Conservation (phyloP, 2,113 vertebrate genomes). For the Monopterus albus region DNA sequence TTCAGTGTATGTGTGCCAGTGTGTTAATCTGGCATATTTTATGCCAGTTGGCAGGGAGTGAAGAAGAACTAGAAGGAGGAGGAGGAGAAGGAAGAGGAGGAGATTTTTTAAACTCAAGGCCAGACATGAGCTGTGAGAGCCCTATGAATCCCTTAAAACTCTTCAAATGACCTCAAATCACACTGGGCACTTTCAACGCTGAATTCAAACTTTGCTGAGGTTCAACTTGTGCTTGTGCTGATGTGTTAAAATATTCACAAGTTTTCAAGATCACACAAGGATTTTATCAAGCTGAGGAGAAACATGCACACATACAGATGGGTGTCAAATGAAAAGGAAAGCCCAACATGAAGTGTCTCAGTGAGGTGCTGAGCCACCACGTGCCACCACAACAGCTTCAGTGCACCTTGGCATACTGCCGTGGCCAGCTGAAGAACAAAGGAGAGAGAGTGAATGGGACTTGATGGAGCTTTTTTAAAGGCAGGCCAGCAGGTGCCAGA, state of each 20-base stretch:
- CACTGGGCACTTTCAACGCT: background rate
- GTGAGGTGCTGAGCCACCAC: too few species aligned
- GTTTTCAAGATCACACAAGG: background rate
- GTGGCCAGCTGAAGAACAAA: too few species aligned
- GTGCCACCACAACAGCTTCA: too few species aligned
- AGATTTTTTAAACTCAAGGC: slow-evolving; percentile 28
- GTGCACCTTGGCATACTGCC: too few species aligned
- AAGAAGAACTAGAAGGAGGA: slow-evolving; percentile 10
- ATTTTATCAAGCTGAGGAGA: background rate
- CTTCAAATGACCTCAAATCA: slow-evolving; percentile 22
- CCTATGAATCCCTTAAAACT: slow-evolving; percentile 37
- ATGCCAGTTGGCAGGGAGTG: slow-evolving; percentile 42
- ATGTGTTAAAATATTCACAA: background rate
- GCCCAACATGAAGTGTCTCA: too few species aligned
- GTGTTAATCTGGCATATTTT: slow-evolving; percentile 56
- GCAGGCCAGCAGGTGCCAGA: too few species aligned
- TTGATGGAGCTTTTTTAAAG: too few species aligned
- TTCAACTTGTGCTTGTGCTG: background rate
- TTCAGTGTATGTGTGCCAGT: slow-evolving; percentile 33
- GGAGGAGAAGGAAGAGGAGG: background rate
- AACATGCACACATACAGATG: background rate
- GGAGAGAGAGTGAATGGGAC: too few species aligned
- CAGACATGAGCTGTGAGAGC: slow-evolving; percentile 15
- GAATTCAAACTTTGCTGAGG: background rate
- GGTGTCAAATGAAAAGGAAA: too few species aligned